phyloP scores from a whole-genome alignment of 1,140 invertebrate genomes.

The Drosophila eugracilis region DNA sequence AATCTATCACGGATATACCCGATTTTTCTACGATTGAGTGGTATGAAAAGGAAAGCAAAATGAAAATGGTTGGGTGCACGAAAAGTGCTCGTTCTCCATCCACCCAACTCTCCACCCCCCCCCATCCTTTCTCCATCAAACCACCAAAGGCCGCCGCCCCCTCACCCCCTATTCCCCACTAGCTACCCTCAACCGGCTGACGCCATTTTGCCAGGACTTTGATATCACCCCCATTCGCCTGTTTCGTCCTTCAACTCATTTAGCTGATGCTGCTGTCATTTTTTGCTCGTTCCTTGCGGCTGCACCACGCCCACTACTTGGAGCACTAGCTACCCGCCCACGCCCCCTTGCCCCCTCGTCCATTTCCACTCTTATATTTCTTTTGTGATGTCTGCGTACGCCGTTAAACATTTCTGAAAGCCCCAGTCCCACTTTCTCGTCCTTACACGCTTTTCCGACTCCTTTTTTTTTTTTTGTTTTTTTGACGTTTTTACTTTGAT shows the following conservation, averaged over 20 bases:
- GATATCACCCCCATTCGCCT: constrained; percentile 45
- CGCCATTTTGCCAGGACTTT: constrained; percentile 79
- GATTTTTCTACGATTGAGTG: not conserved
- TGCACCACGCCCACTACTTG: constrained; percentile 46
- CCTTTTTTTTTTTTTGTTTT: constrained; percentile 8
- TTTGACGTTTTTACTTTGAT: constrained; percentile 76
- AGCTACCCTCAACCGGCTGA: constrained; percentile 14
- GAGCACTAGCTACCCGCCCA: constrained; percentile 7
- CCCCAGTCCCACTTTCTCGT: not conserved
- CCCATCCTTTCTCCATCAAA: not conserved
- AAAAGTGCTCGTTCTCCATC: constrained; percentile 44
- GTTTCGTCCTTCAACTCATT: constrained; percentile 76
- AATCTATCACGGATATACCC: too few species aligned
- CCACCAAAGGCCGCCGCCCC: not conserved
- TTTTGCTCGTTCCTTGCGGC: constrained; percentile 56
- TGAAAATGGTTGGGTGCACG: constrained; percentile 64
- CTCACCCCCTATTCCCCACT: not conserved
- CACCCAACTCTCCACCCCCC: not conserved
- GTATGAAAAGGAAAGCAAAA: constrained; percentile 32
- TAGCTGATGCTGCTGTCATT: constrained; percentile 75
- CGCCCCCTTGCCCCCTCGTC: not conserved
- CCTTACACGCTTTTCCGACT: not conserved
- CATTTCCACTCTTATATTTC: not conserved
- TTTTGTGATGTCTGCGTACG: constrained; percentile 21
- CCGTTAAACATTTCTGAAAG: constrained; percentile 32